Conservation (phyloP, 37 sponge, comb jelly and placozoan species). For the Petrosia ficiformis region DNA sequence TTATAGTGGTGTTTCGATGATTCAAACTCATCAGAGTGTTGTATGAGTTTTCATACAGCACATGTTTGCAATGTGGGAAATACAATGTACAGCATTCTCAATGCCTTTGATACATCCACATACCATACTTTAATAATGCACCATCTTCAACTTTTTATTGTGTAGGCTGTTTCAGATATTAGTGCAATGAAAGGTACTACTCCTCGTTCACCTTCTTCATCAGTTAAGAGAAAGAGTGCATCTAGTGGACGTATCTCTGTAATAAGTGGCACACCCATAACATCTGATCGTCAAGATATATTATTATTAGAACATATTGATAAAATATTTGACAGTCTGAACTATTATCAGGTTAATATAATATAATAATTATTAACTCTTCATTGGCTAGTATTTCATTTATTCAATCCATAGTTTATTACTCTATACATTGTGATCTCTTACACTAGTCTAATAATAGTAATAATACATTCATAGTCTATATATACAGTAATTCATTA, state of each 20-base stretch:
- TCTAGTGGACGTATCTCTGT: neutral
- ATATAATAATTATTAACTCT: neutral
- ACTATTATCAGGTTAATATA: constrained; percentile 55
- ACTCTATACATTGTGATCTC: no score
- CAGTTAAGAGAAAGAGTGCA: neutral
- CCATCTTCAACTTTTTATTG: neutral
- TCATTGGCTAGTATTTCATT: no score
- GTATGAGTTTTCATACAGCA: no score
- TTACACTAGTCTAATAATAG: no score
- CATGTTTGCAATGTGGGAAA: no score
- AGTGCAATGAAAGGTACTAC: neutral
- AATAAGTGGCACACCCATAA: neutral
- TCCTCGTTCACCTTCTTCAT: neutral
- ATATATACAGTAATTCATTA: no score
- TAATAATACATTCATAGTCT: no score
- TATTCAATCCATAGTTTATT: no score
- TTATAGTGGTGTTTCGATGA: no score
- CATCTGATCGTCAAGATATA: neutral
- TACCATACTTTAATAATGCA: neutral
- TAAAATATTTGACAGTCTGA: constrained; percentile 51
- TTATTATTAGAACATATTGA: constrained; percentile 37
- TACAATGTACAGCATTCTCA: no score
- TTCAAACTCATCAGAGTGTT: no score
- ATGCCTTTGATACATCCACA: no score
- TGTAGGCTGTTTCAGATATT: neutral